phyloP scores from a whole-genome alignment of 2,113 vertebrate genomes.

The Sminthopsis crassicaudata region DNA sequence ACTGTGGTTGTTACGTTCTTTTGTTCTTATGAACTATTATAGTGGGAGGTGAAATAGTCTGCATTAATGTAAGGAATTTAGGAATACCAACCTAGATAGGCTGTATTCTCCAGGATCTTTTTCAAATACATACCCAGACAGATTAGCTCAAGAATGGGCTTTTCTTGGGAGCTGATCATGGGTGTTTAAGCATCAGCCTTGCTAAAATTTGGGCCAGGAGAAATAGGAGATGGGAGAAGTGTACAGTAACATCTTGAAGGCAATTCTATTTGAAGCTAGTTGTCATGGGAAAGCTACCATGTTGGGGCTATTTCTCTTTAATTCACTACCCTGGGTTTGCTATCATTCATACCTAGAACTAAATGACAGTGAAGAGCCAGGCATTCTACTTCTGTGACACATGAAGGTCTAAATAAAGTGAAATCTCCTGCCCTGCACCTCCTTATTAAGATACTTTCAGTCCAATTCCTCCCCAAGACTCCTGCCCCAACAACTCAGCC shows the following conservation, averaged over 20 bases:
- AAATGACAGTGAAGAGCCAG: not conserved
- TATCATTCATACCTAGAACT: not conserved
- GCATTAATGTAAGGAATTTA: not conserved
- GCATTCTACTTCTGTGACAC: too few species aligned
- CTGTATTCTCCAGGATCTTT: not conserved
- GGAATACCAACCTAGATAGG: not conserved
- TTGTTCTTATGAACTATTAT: not conserved
- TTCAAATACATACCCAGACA: not conserved
- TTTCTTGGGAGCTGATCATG: too few species aligned
- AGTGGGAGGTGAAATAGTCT: not conserved
- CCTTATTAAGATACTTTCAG: not conserved
- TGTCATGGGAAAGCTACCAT: accelerated
- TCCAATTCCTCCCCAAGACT: not conserved
- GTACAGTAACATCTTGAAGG: not conserved
- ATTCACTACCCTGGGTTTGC: not conserved
- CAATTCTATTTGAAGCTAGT: not conserved
- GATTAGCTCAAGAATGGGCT: not conserved
- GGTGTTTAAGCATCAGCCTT: accelerated
- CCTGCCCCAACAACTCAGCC: not conserved
- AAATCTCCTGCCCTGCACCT: not conserved
- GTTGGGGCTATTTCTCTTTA: not conserved
- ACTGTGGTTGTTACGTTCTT: constrained; percentile 26
- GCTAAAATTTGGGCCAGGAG: not conserved
- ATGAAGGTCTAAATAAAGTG: not conserved
- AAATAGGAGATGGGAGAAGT: not conserved